Evolutionary conservation across 2,797 vertebrate genomes (phyloP).

Genomic region (Chromobotia macracanthus): DNA sequence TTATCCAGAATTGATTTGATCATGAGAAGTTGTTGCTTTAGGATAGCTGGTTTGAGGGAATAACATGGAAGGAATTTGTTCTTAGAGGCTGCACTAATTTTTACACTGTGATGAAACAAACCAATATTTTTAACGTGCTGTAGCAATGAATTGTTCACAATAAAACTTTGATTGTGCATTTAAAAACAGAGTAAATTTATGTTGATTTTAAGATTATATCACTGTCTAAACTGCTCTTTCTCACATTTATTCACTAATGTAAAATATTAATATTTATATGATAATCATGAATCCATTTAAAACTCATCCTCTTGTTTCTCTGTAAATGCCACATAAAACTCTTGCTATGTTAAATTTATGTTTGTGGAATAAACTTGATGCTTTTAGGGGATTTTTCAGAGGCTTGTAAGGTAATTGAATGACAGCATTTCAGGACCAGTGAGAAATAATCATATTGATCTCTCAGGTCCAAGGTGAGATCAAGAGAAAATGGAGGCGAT

Average conservation of each 20-base stretch:
- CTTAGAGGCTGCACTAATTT: too few relatives aligned
- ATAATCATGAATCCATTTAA: too few relatives aligned
- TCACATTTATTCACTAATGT: too few relatives aligned
- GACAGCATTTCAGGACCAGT: background rate
- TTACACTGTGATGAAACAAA: background rate
- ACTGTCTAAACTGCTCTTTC: too few relatives aligned
- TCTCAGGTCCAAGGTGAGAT: slow-evolving; percentile 92
- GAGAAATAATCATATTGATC: background rate
- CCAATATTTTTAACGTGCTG: background rate
- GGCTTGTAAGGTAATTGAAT: background rate
- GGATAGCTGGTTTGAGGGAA: background rate
- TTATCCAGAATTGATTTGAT: background rate
- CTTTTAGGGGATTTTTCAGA: background rate
- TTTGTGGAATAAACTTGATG: too few relatives aligned
- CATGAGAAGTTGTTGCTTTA: too few relatives aligned
- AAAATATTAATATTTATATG: too few relatives aligned
- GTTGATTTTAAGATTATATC: background rate
- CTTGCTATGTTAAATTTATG: too few relatives aligned
- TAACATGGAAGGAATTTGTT: background rate
- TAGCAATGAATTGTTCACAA: background rate
- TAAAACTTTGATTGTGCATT: background rate
- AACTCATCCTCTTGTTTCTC: too few relatives aligned
- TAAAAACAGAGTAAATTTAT: background rate
- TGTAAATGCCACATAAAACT: too few relatives aligned
- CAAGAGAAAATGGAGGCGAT: slow-evolving; percentile 93